Evolutionary conservation across 2,113 vertebrate genomes (phyloP).

Genomic region (Dryoscopus gambensis): DNA sequence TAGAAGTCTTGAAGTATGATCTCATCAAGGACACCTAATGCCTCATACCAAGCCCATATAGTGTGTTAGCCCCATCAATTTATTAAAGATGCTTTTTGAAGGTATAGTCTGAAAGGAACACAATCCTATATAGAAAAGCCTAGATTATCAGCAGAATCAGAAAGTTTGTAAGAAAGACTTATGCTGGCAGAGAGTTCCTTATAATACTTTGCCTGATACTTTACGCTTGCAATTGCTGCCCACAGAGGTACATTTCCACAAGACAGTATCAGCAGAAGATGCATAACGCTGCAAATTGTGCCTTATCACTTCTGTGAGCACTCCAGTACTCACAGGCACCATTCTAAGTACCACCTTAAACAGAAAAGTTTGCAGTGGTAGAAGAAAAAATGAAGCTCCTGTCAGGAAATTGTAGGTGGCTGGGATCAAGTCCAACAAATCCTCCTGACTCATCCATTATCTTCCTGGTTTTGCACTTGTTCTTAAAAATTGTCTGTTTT

Average conservation of each 20-base stretch:
- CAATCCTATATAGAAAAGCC: background rate
- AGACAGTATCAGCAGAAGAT: background rate
- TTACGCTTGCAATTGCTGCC: background rate
- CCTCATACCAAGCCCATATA: background rate
- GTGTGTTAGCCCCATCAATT: background rate
- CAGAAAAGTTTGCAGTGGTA: constrained; percentile 2
- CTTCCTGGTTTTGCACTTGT: background rate
- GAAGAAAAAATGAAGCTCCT: background rate
- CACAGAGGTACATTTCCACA: background rate
- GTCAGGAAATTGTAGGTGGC: constrained; percentile 4
- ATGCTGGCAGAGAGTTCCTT: background rate
- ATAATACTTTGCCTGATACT: background rate
- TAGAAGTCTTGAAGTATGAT: background rate
- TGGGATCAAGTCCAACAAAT: constrained; percentile 36
- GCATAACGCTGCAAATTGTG: background rate
- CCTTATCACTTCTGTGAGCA: background rate
- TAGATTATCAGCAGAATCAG: background rate
- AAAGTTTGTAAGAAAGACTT: background rate
- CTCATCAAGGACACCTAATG: background rate
- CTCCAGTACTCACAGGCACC: background rate
- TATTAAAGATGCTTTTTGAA: background rate
- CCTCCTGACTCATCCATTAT: constrained; percentile 43
- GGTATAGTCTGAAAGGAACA: background rate
- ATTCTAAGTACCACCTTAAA: background rate
- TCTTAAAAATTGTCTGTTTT: constrained; percentile 9